Conservation (phyloP, 92 coral and sea anemone species). For the Hydrozoanthus gracilis region DNA sequence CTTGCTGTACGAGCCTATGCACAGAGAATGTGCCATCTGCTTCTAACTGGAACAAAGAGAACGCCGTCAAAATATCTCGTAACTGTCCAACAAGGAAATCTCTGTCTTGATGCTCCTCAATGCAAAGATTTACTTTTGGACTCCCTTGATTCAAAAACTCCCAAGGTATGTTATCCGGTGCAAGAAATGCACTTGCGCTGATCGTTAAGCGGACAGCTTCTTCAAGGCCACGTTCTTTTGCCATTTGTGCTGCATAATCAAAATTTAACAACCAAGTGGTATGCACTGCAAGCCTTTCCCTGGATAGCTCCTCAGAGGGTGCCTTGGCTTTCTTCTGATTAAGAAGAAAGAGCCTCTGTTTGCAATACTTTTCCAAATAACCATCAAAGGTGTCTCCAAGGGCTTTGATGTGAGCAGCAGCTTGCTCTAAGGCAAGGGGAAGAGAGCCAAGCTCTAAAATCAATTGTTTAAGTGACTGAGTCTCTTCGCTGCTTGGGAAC, state of each 20-base stretch:
- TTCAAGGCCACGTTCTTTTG: conserved; percentile 31
- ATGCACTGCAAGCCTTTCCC: conserved; percentile 57
- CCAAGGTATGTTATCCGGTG: conserved; percentile 46
- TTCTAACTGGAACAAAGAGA: conserved; percentile 38
- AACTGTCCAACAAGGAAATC: conserved; percentile 26
- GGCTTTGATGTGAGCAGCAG: conserved; percentile 54
- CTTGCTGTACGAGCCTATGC: conserved; percentile 53
- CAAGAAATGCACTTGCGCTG: conserved; percentile 27
- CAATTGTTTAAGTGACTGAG: neutral
- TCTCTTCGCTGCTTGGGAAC: neutral
- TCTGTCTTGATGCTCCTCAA: conserved; percentile 8
- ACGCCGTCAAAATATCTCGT: conserved; percentile 19
- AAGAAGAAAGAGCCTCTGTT: conserved; percentile 43
- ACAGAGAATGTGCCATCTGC: conserved; percentile 15
- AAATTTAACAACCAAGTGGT: conserved; percentile 69
- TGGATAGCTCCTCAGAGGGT: conserved; percentile 38
- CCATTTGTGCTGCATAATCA: conserved; percentile 34
- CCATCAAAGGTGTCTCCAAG: conserved; percentile 11
- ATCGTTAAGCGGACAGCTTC: conserved; percentile 28
- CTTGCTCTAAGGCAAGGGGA: conserved; percentile 72
- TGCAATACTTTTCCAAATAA: conserved; percentile 46
- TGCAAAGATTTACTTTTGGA: conserved; percentile 19
- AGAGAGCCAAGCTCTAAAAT: conserved; percentile 56
- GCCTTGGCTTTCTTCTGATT: conserved; percentile 45
- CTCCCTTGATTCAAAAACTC: conserved; percentile 31